Evolutionary conservation across 2,113 vertebrate species (phyloP), one percentile per base, ranked within the genome.

Genomic region (Cheirogaleus medius): DNA sequence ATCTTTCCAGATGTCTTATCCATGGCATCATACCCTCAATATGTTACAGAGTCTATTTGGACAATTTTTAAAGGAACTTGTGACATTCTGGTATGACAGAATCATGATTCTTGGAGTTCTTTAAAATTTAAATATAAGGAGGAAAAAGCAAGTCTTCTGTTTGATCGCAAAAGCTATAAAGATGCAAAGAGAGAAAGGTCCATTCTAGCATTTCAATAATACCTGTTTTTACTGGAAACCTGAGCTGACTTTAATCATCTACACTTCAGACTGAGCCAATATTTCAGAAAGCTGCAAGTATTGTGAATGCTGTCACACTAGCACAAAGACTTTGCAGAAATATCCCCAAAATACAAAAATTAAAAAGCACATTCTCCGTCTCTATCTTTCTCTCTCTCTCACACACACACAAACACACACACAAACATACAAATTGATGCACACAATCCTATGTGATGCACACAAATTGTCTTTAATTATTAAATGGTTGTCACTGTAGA

Each of bases 121-220:
- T 96, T 86, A 91, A 88, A 94, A 95, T 95, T 92, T 71, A 96
- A 93, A 94, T 95, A 18, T n/a, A 91, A 13, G 60, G 34, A 23
- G 15, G n/a, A 76, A 69, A 92, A 73, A 20, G 29, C 47, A 69
- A 32, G n/a, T 93, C 58, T 95, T 90, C 71, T 88, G 63, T 94
- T 83, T 78, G 39, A 89, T 87, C 52, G 0, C 39, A 91, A 91
- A 66, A 95, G 37, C 15, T 76, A 60, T 60, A 52, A 87, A 96
- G 47, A 78, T 13, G 56, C 56, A 96, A 90, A 87, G 54, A 90
- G 39, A 87, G 32, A 90, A 94, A 90, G 18, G 9, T 94, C 27
- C 56, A 25, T 64, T 54, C 29, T 68, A 52, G 44, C 37, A 80
- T 91, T 96, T 85, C 44, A 94, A 73, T 87, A 80, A 58, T 91